Percentiles rank a stretch among this genome's conserved stretches.
Evolutionary conservation across 2,888 invertebrate genomes (phyloP).

Genomic region (Sarcophaga carnaria): DNA sequence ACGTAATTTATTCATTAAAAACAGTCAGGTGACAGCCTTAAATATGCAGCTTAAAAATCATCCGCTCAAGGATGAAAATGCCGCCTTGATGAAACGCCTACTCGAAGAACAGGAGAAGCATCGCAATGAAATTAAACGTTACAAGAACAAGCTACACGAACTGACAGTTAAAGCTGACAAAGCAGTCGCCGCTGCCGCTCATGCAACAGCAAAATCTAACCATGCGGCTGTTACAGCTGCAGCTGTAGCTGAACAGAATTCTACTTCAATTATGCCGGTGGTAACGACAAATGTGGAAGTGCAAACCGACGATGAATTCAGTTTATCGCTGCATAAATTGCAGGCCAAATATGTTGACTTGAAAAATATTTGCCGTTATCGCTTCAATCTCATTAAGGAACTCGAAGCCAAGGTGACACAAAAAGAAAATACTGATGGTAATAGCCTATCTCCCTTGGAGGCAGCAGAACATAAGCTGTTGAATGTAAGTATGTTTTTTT

Average conservation of each 20-base stretch:
- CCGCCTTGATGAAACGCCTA: constrained; percentile 75
- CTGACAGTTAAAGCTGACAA: constrained; percentile 66
- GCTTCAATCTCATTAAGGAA: constrained; percentile 74
- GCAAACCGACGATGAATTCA: constrained; percentile 74
- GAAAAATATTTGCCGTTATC: constrained; percentile 75
- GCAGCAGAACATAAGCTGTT: constrained; percentile 71
- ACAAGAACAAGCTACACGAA: constrained; percentile 73
- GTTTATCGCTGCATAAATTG: constrained; percentile 70
- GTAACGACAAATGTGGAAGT: constrained; percentile 54
- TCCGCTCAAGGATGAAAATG: constrained; percentile 78
- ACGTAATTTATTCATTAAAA: constrained; percentile 75
- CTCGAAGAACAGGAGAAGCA: constrained; percentile 76
- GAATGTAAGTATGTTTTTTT: constrained; percentile 70
- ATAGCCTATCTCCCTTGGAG: constrained; percentile 69
- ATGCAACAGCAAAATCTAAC: constrained; percentile 11
- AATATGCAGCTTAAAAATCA: constrained; percentile 77
- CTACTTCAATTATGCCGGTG: neutral
- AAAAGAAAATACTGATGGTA: constrained; percentile 71
- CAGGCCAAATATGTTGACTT: constrained; percentile 75
- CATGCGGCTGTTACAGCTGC: constrained; percentile 24
- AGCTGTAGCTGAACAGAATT: constrained; percentile 49
- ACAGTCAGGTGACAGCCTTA: constrained; percentile 77
- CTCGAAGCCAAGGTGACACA: constrained; percentile 73
- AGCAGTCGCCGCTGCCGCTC: constrained; percentile 38
- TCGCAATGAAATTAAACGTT: constrained; percentile 75